A percentile compares a stretch with the other conserved stretches of the same genome.
Evolutionary conservation across 1,140 invertebrate species (phyloP).

Genomic region (Paracyclopina nana): DNA sequence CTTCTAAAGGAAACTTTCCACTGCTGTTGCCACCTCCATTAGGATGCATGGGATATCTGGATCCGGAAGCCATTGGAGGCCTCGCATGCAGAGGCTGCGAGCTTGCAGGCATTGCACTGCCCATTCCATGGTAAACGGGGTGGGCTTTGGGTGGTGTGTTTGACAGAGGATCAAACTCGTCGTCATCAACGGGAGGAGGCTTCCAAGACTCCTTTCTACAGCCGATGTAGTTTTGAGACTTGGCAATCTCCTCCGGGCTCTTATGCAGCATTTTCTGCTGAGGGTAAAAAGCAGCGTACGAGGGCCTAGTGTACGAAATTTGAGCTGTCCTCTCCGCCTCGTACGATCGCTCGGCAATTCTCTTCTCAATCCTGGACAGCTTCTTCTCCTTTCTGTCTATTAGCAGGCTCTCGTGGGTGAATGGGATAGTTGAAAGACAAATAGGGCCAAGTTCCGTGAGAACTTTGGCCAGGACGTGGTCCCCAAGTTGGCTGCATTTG

Average conservation of each 20-base stretch:
- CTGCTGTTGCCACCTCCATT: background rate
- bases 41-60: background rate
- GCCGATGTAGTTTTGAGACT: background rate
- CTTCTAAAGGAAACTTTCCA: slow-evolving; percentile 36
- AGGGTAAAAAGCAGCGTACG: slow-evolving; percentile 30
- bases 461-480: slow-evolving; percentile 56
- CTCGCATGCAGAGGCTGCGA: background rate
- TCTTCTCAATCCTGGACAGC: slow-evolving; percentile 79
- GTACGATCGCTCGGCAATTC: slow-evolving; percentile 75
- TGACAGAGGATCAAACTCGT: background rate
- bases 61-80: background rate
- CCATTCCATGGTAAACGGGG: background rate
- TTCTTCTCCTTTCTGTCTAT: slow-evolving; percentile 90
- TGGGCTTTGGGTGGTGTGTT: too few relatives aligned
- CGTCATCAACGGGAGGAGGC: background rate
- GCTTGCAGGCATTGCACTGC: background rate
- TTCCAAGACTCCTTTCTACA: background rate
- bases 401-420: slow-evolving; percentile 86
- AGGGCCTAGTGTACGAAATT: slow-evolving; percentile 32
- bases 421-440: slow-evolving; percentile 48
- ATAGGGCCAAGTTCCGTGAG: slow-evolving; percentile 41
- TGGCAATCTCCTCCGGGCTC: background rate
- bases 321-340: slow-evolving; percentile 79
- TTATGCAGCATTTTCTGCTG: slow-evolving; percentile 18
- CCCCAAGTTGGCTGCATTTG: slow-evolving; percentile 48